A percentile compares a stretch with the other conserved stretches of the same genome.
These are phyloP conservation scores for Eubasilissa splendida DNA, from an alignment of 2,888 invertebrate genomes.

Conservation along the genomic window DNA sequence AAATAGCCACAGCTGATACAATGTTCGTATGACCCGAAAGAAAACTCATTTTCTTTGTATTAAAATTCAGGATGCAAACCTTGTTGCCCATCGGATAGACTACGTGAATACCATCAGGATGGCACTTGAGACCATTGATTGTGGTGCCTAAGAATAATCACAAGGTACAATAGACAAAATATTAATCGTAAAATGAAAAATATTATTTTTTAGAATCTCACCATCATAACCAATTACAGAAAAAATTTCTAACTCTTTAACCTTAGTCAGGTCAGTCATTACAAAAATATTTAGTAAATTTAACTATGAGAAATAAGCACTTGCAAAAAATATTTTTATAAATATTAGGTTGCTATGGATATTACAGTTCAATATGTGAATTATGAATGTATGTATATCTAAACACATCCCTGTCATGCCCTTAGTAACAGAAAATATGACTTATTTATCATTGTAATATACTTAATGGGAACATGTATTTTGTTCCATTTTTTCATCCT, in stretches of 20 bases:
- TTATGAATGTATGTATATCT: no score
- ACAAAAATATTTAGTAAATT: no score
- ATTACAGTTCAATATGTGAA: neutral
- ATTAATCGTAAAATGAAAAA: neutral
- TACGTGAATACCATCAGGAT: constrained; percentile 80
- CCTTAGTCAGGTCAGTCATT: no score
- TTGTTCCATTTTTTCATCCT: no score
- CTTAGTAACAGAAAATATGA: no score
- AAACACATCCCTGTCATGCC: no score
- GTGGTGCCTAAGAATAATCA: constrained; percentile 64
- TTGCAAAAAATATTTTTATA: constrained; percentile 22
- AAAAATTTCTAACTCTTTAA: constrained; percentile 76
- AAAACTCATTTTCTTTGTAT: constrained; percentile 81
- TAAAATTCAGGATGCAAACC: constrained; percentile 80
- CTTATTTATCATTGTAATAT: no score
- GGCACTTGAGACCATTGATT: constrained; percentile 77
- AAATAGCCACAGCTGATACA: constrained; percentile 84
- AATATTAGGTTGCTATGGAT: constrained; percentile 19
- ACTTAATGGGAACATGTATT: no score
- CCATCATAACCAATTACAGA: constrained; percentile 89
- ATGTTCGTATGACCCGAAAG: constrained; percentile 86
- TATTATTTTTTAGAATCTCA: constrained; percentile 62
- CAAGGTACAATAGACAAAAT: neutral
- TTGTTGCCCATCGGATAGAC: constrained; percentile 87
- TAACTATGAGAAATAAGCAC: neutral